A percentile compares a stretch with the other conserved stretches of the same genome.
Conservation (phyloP, 1,140 invertebrate species). For the Brevipalpus yothersi region DNA sequence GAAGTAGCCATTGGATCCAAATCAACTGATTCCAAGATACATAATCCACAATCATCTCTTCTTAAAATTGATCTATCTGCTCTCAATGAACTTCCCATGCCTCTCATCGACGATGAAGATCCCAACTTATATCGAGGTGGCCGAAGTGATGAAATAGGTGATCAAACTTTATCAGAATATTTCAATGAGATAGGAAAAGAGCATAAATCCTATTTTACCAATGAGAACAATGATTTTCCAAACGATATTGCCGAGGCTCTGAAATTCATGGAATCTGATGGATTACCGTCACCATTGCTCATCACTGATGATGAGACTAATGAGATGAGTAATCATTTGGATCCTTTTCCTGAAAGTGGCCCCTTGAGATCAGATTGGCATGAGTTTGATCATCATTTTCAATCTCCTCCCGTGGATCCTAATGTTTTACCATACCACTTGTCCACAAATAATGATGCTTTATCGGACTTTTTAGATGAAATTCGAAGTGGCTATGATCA, state of each 20-base stretch:
- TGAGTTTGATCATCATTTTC: no score
- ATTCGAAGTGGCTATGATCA: background rate
- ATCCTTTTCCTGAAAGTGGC: background rate
- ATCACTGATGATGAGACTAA: background rate
- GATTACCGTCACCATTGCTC: background rate
- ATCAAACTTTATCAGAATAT: background rate
- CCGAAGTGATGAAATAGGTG: background rate
- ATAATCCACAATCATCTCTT: background rate
- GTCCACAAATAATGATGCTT: background rate
- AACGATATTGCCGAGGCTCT: background rate
- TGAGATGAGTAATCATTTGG: background rate
- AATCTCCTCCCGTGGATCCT: background rate
- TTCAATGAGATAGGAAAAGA: background rate
- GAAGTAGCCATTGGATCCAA: background rate
- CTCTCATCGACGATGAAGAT: background rate
- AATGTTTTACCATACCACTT: background rate
- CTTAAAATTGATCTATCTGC: background rate
- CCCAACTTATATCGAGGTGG: background rate
- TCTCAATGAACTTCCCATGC: background rate
- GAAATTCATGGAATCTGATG: background rate
- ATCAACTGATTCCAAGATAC: background rate
- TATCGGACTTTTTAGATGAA: background rate
- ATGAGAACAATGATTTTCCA: background rate
- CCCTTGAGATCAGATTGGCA: no score
- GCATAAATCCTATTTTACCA: background rate